Evolutionary conservation across 64 coral and sea anemone species (phyloP), one percentile per base, ranked within the genome.

Genomic region (Montipora capricornis): DNA sequence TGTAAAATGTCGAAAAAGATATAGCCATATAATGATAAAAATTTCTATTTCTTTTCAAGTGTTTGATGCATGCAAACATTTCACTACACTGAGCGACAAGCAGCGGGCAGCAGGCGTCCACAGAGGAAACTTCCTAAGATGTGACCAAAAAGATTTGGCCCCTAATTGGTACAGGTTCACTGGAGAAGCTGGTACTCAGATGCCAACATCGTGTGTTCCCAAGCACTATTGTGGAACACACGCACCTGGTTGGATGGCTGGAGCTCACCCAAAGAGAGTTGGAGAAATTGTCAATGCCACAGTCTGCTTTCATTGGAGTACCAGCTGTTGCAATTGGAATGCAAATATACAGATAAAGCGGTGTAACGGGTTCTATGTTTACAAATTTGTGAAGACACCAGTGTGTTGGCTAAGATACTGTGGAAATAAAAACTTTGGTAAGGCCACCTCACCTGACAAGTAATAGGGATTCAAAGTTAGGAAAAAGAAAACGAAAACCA

Each of bases 251-350:
- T 89, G 87, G 87, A 8, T 89, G 20, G 76, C 11, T 5, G 45
- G 37, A 7, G 14, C 11, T 2, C 87, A 76, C 37, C 87, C 87
- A 64, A 88, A 48, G 44, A 77, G 49, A 62, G 73, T 59, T 20
- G 80, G 86, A 10, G 61, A 89, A 13, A 53, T 87, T 29, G 82
- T 91, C 20, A 87, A 77, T 45, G 74, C 82, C 6, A 74, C 62
- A 10, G 89, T 91, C 12, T 95, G 94, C 69, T 95, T 91, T 73
- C 47, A 91, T 14, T 95, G 94, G 94, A 47, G 67, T 48, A 46
- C 49, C 19, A 91, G 78, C 14, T 87, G 74, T 3, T 95, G 94
- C 68, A n/a, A 0, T 2, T 95, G 94, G 94, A 8, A 44, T 47
- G 79, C 53, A n/a, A 88, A 75, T 37, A 87, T 95, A 19, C 94